Conservation (phyloP, 2,797 vertebrate genomes). For the Coregonus sp. region DNA sequence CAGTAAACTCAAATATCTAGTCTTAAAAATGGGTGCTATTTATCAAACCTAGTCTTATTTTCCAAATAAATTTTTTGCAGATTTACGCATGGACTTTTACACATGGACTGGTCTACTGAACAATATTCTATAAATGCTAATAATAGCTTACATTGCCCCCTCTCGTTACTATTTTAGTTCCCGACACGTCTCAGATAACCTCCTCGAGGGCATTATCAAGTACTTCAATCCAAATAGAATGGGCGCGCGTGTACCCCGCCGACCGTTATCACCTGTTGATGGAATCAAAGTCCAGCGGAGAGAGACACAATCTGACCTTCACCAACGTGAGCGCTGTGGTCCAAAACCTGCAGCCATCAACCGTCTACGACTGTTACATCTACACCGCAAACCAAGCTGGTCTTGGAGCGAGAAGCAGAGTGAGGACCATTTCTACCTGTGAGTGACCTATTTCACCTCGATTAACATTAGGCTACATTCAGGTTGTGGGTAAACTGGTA, state of each 20-base stretch:
- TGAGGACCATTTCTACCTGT: slow-evolving; percentile 73
- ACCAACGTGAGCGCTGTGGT: slow-evolving; percentile 44
- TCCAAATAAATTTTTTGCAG: not conserved
- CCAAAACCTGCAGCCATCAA: slow-evolving; percentile 55
- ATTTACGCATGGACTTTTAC: not conserved
- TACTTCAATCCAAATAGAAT: slow-evolving; percentile 59
- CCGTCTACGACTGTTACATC: slow-evolving; percentile 67
- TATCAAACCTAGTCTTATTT: not conserved
- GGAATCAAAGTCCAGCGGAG: slow-evolving; percentile 15
- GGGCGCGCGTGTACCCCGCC: slow-evolving; percentile 61
- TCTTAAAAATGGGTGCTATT: not conserved
- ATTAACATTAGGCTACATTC: not conserved
- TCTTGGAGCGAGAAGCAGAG: slow-evolving; percentile 62
- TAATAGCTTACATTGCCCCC: slow-evolving; percentile 8
- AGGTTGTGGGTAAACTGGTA: not conserved
- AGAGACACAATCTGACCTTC: slow-evolving; percentile 46
- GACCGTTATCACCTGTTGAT: slow-evolving; percentile 63
- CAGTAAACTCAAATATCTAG: not conserved
- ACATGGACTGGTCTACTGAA: not conserved
- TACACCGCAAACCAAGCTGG: slow-evolving; percentile 70
- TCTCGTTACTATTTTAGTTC: slow-evolving; percentile 57
- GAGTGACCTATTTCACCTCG: slow-evolving; percentile 47
- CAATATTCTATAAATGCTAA: not conserved
- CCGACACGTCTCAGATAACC: slow-evolving; percentile 68
- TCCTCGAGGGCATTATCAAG: slow-evolving; percentile 60